These are phyloP conservation scores for Morinoia aosen DNA, from an alignment of 2,888 invertebrate species.

Conservation along the genomic window DNA sequence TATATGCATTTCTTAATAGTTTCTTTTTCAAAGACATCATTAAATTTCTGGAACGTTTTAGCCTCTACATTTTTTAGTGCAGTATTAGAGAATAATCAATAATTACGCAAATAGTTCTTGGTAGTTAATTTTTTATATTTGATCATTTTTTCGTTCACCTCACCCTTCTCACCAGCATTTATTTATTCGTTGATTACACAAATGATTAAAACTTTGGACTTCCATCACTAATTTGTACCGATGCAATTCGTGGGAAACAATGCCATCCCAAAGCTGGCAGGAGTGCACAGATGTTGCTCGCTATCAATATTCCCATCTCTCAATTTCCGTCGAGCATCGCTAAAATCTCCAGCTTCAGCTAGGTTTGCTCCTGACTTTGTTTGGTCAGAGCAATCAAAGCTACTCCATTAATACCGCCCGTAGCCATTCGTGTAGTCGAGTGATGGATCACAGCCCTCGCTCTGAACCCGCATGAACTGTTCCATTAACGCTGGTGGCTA, in stretches of 20 bases:
- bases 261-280: not conserved
- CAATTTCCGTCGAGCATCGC: not conserved
- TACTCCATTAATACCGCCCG: not conserved
- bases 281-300: not conserved
- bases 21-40: no score
- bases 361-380: not conserved
- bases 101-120: not conserved
- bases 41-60: no score
- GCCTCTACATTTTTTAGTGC: no score
- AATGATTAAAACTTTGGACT: no score
- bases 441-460: not conserved
- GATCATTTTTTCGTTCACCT: not conserved
- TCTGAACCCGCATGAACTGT: not conserved
- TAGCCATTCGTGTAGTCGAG: not conserved
- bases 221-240: no score
- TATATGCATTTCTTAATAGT: no score
- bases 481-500: not conserved
- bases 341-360: not conserved
- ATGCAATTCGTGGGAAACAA: not conserved
- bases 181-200: not conserved
- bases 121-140: not conserved
- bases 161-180: not conserved
- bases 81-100: no score
- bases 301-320: not conserved
- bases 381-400: not conserved